Evolutionary conservation across 2,888 invertebrate genomes (phyloP).

Genomic region (Incurvaria masculella): DNA sequence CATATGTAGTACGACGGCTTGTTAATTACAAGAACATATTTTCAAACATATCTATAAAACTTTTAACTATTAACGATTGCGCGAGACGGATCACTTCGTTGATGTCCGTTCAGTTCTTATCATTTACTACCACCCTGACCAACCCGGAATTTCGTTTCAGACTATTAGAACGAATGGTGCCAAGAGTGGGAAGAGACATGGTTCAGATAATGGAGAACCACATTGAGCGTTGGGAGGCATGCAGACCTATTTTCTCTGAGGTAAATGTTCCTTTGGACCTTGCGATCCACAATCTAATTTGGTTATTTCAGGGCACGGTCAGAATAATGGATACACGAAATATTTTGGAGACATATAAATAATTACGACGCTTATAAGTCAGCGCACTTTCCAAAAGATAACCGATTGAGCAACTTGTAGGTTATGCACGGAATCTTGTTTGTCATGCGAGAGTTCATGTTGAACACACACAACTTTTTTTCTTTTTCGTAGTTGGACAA

Average conservation of each 20-base stretch:
- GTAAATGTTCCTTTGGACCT: slow-evolving; percentile 19
- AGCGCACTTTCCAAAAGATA: background rate
- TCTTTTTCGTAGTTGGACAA: too few relatives aligned
- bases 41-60: too few relatives aligned
- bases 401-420: background rate
- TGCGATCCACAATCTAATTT: background rate
- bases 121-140: too few relatives aligned
- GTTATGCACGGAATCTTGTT: background rate
- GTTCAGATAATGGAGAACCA: slow-evolving; percentile 52
- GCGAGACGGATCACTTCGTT: too few relatives aligned
- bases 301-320: background rate
- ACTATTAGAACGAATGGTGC: slow-evolving; percentile 51
- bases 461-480: too few relatives aligned
- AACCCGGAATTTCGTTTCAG: slow-evolving; percentile 30
- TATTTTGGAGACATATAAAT: background rate
- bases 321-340: background rate
- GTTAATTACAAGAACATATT: too few relatives aligned
- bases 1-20: too few relatives aligned
- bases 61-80: too few relatives aligned
- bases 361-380: background rate
- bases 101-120: too few relatives aligned
- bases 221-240: slow-evolving; percentile 56
- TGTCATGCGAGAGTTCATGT: background rate
- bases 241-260: slow-evolving; percentile 40
- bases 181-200: slow-evolving; percentile 35